Percentiles rank a stretch among this genome's conserved stretches.
Conservation (phyloP, 2,888 invertebrate species). For the Antheraea assamensis region DNA sequence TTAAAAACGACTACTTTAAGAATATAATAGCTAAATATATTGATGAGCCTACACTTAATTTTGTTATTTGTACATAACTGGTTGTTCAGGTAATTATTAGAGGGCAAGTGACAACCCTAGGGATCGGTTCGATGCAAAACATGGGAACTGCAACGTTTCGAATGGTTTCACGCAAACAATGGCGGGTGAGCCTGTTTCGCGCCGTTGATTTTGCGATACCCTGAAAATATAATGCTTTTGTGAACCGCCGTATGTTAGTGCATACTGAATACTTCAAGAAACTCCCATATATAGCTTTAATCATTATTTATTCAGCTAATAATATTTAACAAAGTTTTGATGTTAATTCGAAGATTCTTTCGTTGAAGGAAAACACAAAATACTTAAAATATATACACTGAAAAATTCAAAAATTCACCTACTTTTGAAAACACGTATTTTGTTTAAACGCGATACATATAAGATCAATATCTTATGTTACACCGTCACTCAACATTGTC, state of each 20-base stretch:
- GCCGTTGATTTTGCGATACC: constrained; percentile 56
- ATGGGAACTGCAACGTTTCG: constrained; percentile 71
- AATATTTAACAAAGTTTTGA: background rate
- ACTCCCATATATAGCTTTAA: background rate
- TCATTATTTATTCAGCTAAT: background rate
- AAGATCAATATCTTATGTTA: too few species aligned
- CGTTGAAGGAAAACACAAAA: too few species aligned
- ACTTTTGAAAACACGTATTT: too few species aligned
- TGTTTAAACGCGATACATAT: too few species aligned
- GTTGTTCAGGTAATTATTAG: constrained; percentile 7
- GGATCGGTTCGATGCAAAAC: constrained; percentile 61
- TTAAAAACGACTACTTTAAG: too few species aligned
- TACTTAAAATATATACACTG: too few species aligned
- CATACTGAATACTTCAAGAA: background rate
- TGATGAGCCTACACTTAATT: background rate
- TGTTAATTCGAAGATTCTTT: too few species aligned
- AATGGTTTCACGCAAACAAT: constrained; percentile 75
- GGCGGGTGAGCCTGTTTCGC: constrained; percentile 72
- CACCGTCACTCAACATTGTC: too few species aligned
- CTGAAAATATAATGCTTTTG: constrained; percentile 46
- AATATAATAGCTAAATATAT: background rate
- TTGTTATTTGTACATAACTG: background rate
- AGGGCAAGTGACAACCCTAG: constrained; percentile 23
- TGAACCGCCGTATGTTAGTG: constrained; percentile 26
- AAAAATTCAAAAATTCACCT: too few species aligned